These are phyloP conservation scores for Vidua chalybeata DNA, from an alignment of 2,113 vertebrate genomes.

Conservation along the genomic window DNA sequence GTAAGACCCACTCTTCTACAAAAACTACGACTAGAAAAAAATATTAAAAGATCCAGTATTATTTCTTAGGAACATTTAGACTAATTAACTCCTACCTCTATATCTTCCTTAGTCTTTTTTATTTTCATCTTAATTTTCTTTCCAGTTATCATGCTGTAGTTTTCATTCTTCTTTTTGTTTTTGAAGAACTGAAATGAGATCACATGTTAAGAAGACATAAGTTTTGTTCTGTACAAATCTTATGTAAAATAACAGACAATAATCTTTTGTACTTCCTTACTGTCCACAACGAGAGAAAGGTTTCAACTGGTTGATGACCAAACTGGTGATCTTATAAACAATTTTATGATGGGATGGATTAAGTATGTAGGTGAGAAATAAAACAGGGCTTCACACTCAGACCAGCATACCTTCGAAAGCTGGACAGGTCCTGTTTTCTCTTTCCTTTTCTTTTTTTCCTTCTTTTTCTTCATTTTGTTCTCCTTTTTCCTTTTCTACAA, in stretches of 20 bases:
- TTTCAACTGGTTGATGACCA: background rate
- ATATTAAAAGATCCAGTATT: background rate
- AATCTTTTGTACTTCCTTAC: background rate
- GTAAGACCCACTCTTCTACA: background rate
- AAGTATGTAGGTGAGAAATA: background rate
- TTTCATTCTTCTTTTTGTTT: constrained; percentile 85
- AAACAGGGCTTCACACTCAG: background rate
- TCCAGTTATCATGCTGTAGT: constrained; percentile 92
- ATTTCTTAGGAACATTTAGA: background rate
- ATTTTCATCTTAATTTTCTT: constrained; percentile 95
- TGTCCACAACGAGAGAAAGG: background rate
- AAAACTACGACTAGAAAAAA: background rate
- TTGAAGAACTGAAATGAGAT: constrained; percentile 82
- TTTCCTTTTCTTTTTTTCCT: constrained; percentile 83
- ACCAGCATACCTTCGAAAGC: constrained; percentile 83
- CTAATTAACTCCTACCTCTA: constrained; percentile 77
- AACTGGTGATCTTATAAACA: background rate
- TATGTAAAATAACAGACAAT: background rate
- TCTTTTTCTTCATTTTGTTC: constrained; percentile 85
- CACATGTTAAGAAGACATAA: background rate
- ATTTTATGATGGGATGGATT: background rate
- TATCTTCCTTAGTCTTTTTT: constrained; percentile 91
- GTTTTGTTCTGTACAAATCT: background rate
- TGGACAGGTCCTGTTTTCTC: constrained; percentile 84
- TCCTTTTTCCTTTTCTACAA: constrained; percentile 86